Evolutionary conservation across 2,113 vertebrate species (phyloP).

Genomic region (Zosterops japonicus): DNA sequence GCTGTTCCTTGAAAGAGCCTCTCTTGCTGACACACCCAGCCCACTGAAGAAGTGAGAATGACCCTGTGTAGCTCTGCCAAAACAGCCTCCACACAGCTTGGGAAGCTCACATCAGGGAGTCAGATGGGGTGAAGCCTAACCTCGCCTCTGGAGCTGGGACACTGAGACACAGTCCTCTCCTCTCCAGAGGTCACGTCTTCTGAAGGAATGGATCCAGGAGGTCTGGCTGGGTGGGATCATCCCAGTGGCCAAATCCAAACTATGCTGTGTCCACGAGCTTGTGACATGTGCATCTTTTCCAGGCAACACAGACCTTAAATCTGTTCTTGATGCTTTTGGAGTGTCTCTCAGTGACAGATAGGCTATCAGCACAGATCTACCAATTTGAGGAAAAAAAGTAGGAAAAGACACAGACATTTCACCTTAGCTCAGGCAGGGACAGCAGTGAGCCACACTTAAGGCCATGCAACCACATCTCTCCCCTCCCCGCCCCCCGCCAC

Average conservation of each 20-base stretch:
- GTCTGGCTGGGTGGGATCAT: neutral
- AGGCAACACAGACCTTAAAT: neutral
- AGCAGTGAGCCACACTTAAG: neutral
- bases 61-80: neutral
- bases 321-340: neutral
- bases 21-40: neutral
- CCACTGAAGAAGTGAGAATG: neutral
- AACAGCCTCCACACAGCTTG: neutral
- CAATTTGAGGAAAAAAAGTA: neutral
- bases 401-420: neutral
- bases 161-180: neutral
- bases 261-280: neutral
- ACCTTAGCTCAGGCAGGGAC: neutral
- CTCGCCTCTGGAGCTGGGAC: neutral
- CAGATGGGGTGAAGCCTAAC: neutral
- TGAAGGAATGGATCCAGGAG: neutral
- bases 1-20: neutral
- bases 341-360: neutral
- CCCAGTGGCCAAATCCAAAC: neutral
- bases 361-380: neutral
- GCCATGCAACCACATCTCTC: neutral
- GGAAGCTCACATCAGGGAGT: neutral
- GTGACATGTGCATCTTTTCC: neutral
- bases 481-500: too few relatives aligned
- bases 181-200: neutral